Percentiles rank a stretch among this genome's conserved stretches.
These are phyloP conservation scores for Potorous gilbertii DNA, from an alignment of 2,797 vertebrate genomes.

Conservation along the genomic window DNA sequence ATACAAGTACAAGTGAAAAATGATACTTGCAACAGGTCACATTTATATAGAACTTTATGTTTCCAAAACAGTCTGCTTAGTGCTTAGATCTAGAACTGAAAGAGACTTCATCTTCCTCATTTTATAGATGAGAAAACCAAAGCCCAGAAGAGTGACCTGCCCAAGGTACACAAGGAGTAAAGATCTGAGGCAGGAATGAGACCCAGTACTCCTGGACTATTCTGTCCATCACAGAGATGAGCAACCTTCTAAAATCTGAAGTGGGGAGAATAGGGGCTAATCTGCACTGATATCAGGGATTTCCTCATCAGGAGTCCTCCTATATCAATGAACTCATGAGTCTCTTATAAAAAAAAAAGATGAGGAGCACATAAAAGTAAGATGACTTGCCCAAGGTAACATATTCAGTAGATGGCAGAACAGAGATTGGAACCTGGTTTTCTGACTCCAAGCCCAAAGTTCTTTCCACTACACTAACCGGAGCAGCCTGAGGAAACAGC, in stretches of 20 bases:
- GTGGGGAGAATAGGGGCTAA: neutral
- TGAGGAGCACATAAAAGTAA: neutral
- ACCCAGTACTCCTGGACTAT: neutral
- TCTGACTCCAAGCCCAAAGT: neutral
- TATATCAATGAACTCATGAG: neutral
- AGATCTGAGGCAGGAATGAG: neutral
- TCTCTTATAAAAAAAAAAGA: neutral
- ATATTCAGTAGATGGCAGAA: neutral
- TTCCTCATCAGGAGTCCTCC: neutral
- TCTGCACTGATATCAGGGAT: neutral
- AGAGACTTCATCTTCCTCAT: neutral
- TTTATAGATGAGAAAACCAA: neutral
- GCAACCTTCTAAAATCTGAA: neutral
- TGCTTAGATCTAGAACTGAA: neutral
- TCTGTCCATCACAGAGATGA: neutral
- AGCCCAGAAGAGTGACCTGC: neutral
- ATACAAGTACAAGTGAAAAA: slow-evolving; percentile 42
- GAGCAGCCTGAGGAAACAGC: neutral
- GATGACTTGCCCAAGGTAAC: neutral
- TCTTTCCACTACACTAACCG: neutral
- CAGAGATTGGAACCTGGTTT: neutral
- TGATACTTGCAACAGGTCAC: slow-evolving; percentile 29
- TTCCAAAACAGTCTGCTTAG: neutral
- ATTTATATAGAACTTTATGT: slow-evolving; percentile 32
- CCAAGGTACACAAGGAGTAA: neutral